Base-by-base conservation (phyloP, 2,113 vertebrate genomes). In the Lynx canadensis region DNA sequence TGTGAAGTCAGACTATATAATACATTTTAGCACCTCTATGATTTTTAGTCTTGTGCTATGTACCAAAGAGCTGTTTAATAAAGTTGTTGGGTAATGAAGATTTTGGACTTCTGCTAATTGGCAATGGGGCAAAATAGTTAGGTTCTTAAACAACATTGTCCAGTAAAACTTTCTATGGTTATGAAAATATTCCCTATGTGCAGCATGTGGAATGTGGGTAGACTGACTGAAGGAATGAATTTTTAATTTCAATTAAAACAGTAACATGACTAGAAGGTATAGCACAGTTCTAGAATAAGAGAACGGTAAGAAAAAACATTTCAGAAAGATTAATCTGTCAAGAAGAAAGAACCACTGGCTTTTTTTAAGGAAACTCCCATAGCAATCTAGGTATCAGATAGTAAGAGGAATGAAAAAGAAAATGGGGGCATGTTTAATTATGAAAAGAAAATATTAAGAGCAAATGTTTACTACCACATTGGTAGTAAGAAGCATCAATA, bases 221-320 rank as follows among this genome's bases (percentile, higher is more conserved):
- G 18, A 63, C 7, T 71, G 81, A 69, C 2, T 86, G 9, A 86
- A 71, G 25, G 69, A 86, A 69, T 79, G 1, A 95, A 91, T 33
- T 79, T 83, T 76, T 74, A 78, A 85, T 79, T 91, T 95, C 45
- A 84, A 68, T 91, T 78, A 63, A 95, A 81, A 87, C 71, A 38
- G 82, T 38, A 57, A 85, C 16, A 33, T 29, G 25, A 41, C 50
- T 80, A 50, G 57, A 63, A 18, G 18, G 6, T 63, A 38, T 4
- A 63, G 50, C 33, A 79, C 10, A 69, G 23, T 91, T 69, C 27
- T 60, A 69, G 50, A 85, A 29, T 57, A 81, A 71, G 63, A 50
- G 63, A 91, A 82, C 63, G 65, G 25, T 33, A 87, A 71, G 52
- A 57, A 57, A 86, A 86, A 92, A 79, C 8, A 76, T 63, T 86